phyloP scores from a whole-genome alignment of 37 sponge, comb jelly and placozoan species.

The Chondrosia reniformis region DNA sequence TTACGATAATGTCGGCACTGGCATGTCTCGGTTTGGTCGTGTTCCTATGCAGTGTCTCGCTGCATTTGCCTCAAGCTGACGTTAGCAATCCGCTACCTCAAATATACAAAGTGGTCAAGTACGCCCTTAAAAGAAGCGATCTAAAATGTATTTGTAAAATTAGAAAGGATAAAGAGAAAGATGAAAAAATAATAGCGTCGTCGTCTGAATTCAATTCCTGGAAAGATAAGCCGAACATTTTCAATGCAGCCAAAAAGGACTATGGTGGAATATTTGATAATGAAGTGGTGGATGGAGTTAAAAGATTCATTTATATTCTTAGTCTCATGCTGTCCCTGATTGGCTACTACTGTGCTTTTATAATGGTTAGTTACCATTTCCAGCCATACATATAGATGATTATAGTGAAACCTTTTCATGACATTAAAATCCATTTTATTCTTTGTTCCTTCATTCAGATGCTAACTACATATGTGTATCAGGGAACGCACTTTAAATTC shows the following conservation, averaged over 20 bases:
- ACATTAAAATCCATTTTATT: background rate
- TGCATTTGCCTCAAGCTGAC: background rate
- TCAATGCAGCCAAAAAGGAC: background rate
- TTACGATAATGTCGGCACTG: background rate
- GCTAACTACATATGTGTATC: constrained; percentile 13
- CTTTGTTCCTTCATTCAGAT: background rate
- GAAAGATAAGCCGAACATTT: background rate
- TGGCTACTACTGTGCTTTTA: background rate
- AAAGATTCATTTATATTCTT: background rate
- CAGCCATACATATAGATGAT: no score
- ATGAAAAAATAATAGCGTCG: background rate
- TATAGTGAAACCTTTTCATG: no score
- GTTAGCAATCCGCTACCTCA: background rate
- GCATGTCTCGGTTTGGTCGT: background rate
- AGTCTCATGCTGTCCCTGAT: background rate
- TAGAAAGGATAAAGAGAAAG: background rate
- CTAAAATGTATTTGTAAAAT: background rate
- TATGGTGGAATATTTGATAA: background rate
- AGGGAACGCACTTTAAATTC: background rate
- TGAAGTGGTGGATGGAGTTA: constrained; percentile 8
- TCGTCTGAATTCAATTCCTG: background rate
- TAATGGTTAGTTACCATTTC: background rate
- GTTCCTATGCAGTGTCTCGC: background rate
- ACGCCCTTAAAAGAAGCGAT: background rate
- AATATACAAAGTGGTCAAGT: background rate